Percentiles rank a stretch among this genome's conserved stretches.
Conservation (phyloP, 2,888 invertebrate genomes). For the Drosophila mayaguana region DNA sequence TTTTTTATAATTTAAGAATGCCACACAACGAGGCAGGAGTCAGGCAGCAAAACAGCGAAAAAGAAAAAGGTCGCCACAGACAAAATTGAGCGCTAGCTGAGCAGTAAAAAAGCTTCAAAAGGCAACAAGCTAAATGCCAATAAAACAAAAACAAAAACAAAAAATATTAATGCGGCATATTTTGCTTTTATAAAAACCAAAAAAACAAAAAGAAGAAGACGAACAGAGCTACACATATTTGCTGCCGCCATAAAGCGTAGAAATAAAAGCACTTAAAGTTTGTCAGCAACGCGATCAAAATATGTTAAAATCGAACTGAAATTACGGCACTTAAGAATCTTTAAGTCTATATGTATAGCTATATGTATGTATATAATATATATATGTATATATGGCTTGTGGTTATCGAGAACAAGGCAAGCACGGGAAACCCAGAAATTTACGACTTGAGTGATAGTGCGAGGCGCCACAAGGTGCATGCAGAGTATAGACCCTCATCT, state of each 20-base stretch:
- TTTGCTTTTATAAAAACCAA: slow-evolving; percentile 56
- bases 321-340: slow-evolving; percentile 69
- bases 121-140: slow-evolving; percentile 66
- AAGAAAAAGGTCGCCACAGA: slow-evolving; percentile 43
- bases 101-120: slow-evolving; percentile 52
- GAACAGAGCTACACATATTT: slow-evolving; percentile 20
- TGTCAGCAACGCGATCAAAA: slow-evolving; percentile 73
- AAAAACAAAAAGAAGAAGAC: slow-evolving; percentile 10
- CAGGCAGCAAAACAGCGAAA: slow-evolving; percentile 15
- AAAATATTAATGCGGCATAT: slow-evolving; percentile 69
- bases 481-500: slow-evolving; percentile 46
- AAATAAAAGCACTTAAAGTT: slow-evolving; percentile 79
- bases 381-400: background rate
- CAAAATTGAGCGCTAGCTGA: slow-evolving; percentile 40
- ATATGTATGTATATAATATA: background rate
- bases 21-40: slow-evolving; percentile 66
- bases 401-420: slow-evolving; percentile 6
- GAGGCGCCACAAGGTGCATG: slow-evolving; percentile 83
- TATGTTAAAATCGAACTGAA: slow-evolving; percentile 74
- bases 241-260: slow-evolving; percentile 67
- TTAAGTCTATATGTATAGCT: slow-evolving; percentile 1
- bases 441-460: slow-evolving; percentile 79
- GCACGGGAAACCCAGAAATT: slow-evolving; percentile 56
- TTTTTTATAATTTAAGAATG: slow-evolving; percentile 45
- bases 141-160: slow-evolving; percentile 50